phyloP scores from a whole-genome alignment of 2,888 invertebrate genomes.

The Loripinus fragilis region DNA sequence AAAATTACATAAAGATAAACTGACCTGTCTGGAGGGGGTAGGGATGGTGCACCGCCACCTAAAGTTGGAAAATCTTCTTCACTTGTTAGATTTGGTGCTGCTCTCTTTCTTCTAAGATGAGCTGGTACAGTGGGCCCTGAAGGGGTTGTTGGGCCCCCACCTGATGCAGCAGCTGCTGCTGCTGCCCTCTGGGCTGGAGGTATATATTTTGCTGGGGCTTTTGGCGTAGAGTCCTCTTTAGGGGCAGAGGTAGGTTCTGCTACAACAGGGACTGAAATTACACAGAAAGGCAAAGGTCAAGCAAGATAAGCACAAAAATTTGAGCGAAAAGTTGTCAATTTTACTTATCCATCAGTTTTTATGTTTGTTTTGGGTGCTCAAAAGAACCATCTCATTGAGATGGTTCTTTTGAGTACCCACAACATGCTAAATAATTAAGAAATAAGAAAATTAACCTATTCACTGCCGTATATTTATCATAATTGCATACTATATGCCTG shows the following conservation, averaged over 20 bases:
- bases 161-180: constrained; percentile 43
- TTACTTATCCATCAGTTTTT: too few species aligned
- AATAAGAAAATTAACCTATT: too few species aligned
- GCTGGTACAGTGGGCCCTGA: constrained; percentile 50
- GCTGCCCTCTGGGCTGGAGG: constrained; percentile 70
- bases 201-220: constrained; percentile 72
- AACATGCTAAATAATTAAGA: too few species aligned
- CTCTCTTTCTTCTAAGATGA: constrained; percentile 68
- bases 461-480: too few species aligned
- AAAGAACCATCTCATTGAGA: too few species aligned
- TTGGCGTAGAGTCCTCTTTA: constrained; percentile 60
- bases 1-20: too few species aligned
- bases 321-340: too few species aligned
- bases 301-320: too few species aligned
- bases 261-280: constrained; percentile 14
- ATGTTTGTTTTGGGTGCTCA: too few species aligned
- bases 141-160: not conserved
- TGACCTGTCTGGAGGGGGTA: constrained; percentile 44
- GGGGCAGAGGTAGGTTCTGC: constrained; percentile 51
- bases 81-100: constrained; percentile 78
- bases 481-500: too few species aligned
- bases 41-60: constrained; percentile 63
- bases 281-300: too few species aligned
- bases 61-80: constrained; percentile 80
- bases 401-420: too few species aligned